Evolutionary conservation across 2,113 vertebrate genomes (phyloP).

Genomic region (Pseudopodoces humilis): DNA sequence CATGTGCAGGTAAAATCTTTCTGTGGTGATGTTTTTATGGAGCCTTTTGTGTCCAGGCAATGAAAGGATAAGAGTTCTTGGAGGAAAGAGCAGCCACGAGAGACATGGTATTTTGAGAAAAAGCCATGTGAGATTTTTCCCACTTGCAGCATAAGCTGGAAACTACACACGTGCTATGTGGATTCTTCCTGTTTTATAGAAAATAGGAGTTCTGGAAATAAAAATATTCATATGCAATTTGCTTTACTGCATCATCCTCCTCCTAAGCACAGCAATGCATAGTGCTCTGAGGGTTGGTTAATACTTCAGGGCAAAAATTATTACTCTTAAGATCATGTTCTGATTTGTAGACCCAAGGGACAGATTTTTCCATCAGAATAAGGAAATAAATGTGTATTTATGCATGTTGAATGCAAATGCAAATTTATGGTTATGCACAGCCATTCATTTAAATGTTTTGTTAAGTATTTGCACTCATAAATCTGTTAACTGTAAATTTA

Average conservation of each 20-base stretch:
- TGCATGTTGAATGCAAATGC: neutral
- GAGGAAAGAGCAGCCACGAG: neutral
- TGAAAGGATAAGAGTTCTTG: neutral
- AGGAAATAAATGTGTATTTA: neutral
- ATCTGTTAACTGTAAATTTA: constrained; percentile 10
- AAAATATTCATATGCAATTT: neutral
- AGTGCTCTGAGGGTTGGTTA: neutral
- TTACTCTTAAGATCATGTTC: neutral
- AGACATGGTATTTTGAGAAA: neutral
- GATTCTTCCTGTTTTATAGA: neutral
- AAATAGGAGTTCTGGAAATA: neutral
- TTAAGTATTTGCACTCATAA: neutral
- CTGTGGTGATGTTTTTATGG: neutral
- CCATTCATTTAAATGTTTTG: neutral
- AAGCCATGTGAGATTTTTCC: neutral
- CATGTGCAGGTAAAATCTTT: neutral
- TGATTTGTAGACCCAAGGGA: neutral
- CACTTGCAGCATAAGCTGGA: neutral
- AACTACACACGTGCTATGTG: neutral
- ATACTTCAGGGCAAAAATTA: neutral
- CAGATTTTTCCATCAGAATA: constrained; percentile 14
- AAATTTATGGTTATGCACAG: constrained; percentile 12
- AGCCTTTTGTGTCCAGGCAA: neutral
- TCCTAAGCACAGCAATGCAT: neutral
- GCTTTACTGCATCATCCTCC: neutral